Evolutionary conservation across 2,113 vertebrate species (phyloP), one percentile per base, ranked within the genome.

Genomic region (Physeter macrocephalus): DNA sequence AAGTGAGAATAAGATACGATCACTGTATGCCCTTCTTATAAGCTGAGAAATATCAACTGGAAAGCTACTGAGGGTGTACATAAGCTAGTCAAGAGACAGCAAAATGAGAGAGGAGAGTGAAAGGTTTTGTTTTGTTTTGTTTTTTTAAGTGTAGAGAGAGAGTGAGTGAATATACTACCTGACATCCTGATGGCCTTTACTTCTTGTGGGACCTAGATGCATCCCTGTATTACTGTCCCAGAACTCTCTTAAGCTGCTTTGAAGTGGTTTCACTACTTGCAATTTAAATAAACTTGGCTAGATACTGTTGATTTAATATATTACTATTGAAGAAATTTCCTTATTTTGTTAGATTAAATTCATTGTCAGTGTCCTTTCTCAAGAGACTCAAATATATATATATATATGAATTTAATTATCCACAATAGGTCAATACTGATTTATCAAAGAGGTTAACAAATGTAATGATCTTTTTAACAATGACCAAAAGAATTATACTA

Each of bases 331-430:
- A 95, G 54, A 83, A 49, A 62, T 23, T 84, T 90, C 15, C 14
- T 80, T 88, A 83, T 83, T 52, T 57, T 82, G 34, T 87, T 90
- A 77, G 20, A 74, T 67, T 80, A 90, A 83, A 80, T 88, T 96
- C 17, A 75, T 41, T 80, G 7, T 89, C 34, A 84, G 69, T 78
- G 4, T 54, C 21, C 20, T 88, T 77, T 92, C 36, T 93, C 23
- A 93, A 27, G 29, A 62, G 41, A 46, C 80, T 86, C 31, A 83
- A 64, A 94, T 80, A 95, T 29, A 39, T 20, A 9, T 18, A 71
- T 3, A 52, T 18, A n/a, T 54, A 75, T 75, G 2, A 57, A 83
- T 90, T 78, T 82, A 82, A 92, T 59, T 93, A 25, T 6, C 1
- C 25, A 49, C 8, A 87, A 36, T 23, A 93, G n/a, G 21, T 75